Percentiles rank a stretch among this genome's conserved stretches.
Conservation (phyloP, 2,888 invertebrate species). For the Schizaphis graminum region DNA sequence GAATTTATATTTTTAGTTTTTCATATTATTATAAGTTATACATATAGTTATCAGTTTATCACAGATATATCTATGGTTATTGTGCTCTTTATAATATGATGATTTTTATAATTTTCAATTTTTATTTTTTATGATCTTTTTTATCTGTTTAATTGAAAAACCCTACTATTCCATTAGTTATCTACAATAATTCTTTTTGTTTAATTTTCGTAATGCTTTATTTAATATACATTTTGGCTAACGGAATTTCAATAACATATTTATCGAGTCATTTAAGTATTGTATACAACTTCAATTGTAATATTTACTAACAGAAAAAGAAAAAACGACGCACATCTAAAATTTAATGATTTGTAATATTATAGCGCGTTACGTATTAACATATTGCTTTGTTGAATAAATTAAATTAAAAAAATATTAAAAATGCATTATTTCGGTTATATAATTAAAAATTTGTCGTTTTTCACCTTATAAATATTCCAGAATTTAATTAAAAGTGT, state of each 20-base stretch:
- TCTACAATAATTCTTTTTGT: not conserved
- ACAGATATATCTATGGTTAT: not conserved
- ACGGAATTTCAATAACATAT: not conserved
- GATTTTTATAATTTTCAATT: not conserved
- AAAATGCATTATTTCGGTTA: not conserved
- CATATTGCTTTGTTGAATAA: not conserved
- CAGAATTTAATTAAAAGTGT: not conserved
- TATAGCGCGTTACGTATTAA: not conserved
- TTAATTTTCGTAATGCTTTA: not conserved
- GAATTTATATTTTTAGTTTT: not conserved
- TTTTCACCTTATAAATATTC: not conserved
- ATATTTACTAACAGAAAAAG: not conserved
- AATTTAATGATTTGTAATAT: not conserved
- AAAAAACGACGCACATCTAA: not conserved
- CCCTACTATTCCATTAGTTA: not conserved
- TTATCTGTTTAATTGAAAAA: not conserved
- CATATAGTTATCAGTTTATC: too few relatives aligned
- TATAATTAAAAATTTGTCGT: not conserved
- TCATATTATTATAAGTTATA: not conserved
- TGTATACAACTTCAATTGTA: not conserved
- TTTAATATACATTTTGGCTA: not conserved
- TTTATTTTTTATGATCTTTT: not conserved
- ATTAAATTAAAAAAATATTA: not conserved
- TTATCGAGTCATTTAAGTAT: not conserved
- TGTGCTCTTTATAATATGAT: not conserved